Evolutionary conservation across 2,797 vertebrate genomes (phyloP), one percentile per base, ranked within the genome.

Genomic region (Oryzias sinensis): DNA sequence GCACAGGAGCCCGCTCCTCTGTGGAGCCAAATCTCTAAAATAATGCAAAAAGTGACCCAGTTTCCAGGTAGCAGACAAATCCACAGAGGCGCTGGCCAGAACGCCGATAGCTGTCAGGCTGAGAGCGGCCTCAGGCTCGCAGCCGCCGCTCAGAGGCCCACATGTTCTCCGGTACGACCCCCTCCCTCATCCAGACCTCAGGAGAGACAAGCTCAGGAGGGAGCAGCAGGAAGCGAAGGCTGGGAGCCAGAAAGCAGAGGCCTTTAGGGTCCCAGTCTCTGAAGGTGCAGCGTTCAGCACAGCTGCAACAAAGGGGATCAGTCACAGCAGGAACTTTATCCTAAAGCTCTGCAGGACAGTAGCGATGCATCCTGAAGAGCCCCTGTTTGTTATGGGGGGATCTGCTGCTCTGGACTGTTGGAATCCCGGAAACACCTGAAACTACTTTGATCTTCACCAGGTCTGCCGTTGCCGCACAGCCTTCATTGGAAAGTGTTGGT

Each of bases 41-140:
- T 90, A 90, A 91, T 91, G 84, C 86, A 84, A 86, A 88, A 91
- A 87, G 79, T 90, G 90, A 91, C 90, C 90, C 84, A 92, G 84
- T 91, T 92, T 90, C 87, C 87, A 88, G 85, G 87, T 89, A 91
- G 83, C 79, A 73, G 81, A 88, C 84, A 83, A 87, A 81, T 86
- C 90, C 86, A 81, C 59, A 15, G 87, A 85, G 87, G 85, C 77
- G 54, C 51, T 27, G 73, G 83, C 68, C 69, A 59, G 88, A 90
- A 89, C 86, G 84, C 81, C 79, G 81, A 87, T 86, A 83, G 81
- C 72, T 85, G 85, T 90, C 87, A 79, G 72, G 88, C 76, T 80
- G 68, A 71, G 70, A 79, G 84, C 82, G 86, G 85, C 82, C 80
- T 67, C 59, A 48, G 78, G 86, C 82, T 83, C 14, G 2, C 45